Evolutionary conservation across 1,140 invertebrate species (phyloP).

Genomic region (Varroa destructor): DNA sequence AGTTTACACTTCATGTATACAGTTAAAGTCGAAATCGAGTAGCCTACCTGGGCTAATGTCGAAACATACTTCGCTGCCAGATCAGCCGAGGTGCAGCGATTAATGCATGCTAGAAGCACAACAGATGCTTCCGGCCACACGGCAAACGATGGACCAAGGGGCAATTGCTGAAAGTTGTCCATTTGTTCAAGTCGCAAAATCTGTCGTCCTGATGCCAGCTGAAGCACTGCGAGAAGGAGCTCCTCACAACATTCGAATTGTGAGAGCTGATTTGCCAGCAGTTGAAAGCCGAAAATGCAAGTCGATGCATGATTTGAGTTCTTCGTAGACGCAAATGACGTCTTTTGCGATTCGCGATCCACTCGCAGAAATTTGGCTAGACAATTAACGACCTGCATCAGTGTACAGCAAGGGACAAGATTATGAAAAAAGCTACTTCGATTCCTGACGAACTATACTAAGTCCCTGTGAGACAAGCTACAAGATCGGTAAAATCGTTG

Average conservation of each 20-base stretch:
- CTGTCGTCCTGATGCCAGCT: not conserved
- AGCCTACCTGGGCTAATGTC: not conserved
- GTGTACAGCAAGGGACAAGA: not conserved
- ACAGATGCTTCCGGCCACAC: constrained; percentile 17
- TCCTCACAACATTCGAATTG: constrained; percentile 18
- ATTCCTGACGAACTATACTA: not conserved
- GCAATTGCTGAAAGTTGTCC: not conserved
- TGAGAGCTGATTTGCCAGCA: constrained; percentile 7
- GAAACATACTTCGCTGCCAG: not conserved
- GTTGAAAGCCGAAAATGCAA: constrained; percentile 3
- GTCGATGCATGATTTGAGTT: no score
- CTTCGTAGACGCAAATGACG: not conserved
- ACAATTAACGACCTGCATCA: not conserved
- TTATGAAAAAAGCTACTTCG: no score
- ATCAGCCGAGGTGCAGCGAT: constrained; percentile 5
- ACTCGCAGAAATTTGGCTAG: not conserved
- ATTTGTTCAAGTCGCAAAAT: not conserved
- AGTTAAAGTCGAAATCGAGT: no score
- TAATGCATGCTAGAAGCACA: constrained; percentile 13
- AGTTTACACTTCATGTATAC: no score
- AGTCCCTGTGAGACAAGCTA: not conserved
- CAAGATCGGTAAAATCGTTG: not conserved
- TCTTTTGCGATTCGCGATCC: not conserved
- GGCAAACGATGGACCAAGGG: not conserved
- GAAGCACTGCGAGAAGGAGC: not conserved